Conservation (phyloP, 2,888 invertebrate species). For the Pasiphila rectangulata region DNA sequence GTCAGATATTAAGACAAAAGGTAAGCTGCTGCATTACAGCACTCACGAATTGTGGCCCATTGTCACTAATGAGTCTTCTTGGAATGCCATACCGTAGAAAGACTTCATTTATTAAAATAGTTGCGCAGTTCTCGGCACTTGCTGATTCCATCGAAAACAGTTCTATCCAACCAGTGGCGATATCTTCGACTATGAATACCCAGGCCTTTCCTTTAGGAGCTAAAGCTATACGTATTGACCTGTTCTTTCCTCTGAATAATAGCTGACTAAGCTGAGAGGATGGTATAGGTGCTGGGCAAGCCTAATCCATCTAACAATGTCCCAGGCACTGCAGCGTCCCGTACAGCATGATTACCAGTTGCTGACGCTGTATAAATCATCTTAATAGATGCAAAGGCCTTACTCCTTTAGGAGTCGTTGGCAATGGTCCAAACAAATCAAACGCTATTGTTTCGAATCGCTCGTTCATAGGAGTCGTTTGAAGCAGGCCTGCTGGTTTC, state of each 20-base stretch:
- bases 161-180: constrained; percentile 31
- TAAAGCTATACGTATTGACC: too few species aligned
- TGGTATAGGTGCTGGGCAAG: too few species aligned
- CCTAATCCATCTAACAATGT: too few species aligned
- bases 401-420: too few species aligned
- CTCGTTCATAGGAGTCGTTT: constrained; percentile 11
- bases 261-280: too few species aligned
- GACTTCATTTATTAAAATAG: constrained; percentile 23
- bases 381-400: too few species aligned
- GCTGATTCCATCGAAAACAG: constrained; percentile 21
- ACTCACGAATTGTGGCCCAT: background rate
- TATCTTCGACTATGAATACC: constrained; percentile 29
- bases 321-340: too few species aligned
- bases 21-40: too few species aligned
- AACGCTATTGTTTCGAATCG: constrained; percentile 9
- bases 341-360: too few species aligned
- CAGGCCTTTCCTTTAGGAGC: constrained; percentile 19
- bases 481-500: constrained; percentile 17
- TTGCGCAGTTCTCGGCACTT: constrained; percentile 23
- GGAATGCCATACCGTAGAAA: constrained; percentile 28
- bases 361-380: too few species aligned
- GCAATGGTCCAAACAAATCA: constrained; percentile 12
- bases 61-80: background rate
- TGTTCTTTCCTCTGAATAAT: too few species aligned
- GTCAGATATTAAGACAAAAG: too few species aligned